Base-by-base conservation (phyloP, 2,797 vertebrate genomes). In the Craterocephalus amniculus region DNA sequence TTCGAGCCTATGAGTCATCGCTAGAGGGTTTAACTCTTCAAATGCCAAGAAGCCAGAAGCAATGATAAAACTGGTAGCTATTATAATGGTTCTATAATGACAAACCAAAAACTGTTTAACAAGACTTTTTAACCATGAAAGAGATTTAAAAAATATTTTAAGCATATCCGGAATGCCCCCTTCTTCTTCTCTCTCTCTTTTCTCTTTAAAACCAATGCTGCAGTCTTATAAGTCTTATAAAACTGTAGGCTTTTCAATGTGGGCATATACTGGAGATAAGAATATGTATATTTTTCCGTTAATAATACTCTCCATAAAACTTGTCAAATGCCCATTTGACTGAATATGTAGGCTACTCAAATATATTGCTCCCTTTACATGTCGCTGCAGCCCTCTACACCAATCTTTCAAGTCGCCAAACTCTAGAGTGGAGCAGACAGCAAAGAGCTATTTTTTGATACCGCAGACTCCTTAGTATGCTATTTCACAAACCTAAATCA, bases 1-100 rank as follows among this genome's bases (percentile, higher is more conserved):
- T 83, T 89, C 86, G 22, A 86, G 90, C 72, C 80, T 83, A 89
- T 94, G 93, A 95, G 91, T 95, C 94, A 95, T 93, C 92, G 83
- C 85, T 88, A 63, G 76, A 83, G 85, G 83, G 72, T 87, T 94
- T 94, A 94, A 93, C 93, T 90, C 87, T 75, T 89, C 36, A 51
- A 0, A 2, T 72, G 58, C 91, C 85, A 59, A 1, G 62, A 36
- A 1, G 48, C 65, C n/a, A 20, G 24, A 43, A 38, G 59, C 2
- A 18, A 5, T 26, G 34, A 16, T 18, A 9, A 31, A 60, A 45
- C 14, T 32, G 14, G 1, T 14, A 36, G 13, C 58, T 27, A 22
- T 20, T 66, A 61, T 13, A 1, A 22, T 22, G 45, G 38, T 27
- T n/a, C 18, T 66, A 61, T 13, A 1, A 22, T 22, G 45, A 52